These are phyloP conservation scores for Macrostomum lignano DNA, from an alignment of 1,140 invertebrate species.

Conservation along the genomic window DNA sequence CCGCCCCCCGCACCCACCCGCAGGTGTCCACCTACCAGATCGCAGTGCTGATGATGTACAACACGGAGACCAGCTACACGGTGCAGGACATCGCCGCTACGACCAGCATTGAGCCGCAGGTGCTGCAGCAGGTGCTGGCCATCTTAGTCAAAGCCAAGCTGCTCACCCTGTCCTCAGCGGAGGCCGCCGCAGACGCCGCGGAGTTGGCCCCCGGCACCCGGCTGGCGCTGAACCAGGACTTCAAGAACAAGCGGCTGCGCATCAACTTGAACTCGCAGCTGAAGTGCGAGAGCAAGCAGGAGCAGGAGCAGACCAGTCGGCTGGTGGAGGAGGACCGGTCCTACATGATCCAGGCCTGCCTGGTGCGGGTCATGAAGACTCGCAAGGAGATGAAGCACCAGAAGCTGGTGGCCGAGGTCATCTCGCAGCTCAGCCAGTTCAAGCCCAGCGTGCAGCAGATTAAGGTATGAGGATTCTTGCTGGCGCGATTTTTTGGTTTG, in stretches of 20 bases:
- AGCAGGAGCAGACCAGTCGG: constrained; percentile 84
- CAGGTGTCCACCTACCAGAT: constrained; percentile 95
- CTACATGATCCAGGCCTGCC: constrained; percentile 66
- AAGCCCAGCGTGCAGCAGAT: constrained; percentile 88
- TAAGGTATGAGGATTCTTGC: no score
- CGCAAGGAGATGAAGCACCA: constrained; percentile 77
- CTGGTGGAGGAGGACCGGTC: constrained; percentile 95
- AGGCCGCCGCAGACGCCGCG: not conserved
- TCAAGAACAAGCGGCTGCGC: constrained; percentile 51
- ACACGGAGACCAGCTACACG: constrained; percentile 50
- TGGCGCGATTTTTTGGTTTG: no score
- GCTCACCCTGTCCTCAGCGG: constrained; percentile 21
- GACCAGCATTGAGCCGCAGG: constrained; percentile 48
- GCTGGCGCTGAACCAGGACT: not conserved
- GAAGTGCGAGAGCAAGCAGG: constrained; percentile 77
- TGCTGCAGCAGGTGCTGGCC: constrained; percentile 41
- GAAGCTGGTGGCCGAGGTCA: constrained; percentile 70
- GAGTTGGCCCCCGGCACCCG: not conserved
- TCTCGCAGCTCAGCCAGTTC: constrained; percentile 77
- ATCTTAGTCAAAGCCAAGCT: constrained; percentile 57
- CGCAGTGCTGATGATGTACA: constrained; percentile 83
- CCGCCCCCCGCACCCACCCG: no score
- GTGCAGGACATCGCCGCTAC: constrained; percentile 57
- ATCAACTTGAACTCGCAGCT: constrained; percentile 94
- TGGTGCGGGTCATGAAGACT: constrained; percentile 98